Evolutionary conservation across 2,888 invertebrate species (phyloP).

Genomic region (Machimus atricapillus): DNA sequence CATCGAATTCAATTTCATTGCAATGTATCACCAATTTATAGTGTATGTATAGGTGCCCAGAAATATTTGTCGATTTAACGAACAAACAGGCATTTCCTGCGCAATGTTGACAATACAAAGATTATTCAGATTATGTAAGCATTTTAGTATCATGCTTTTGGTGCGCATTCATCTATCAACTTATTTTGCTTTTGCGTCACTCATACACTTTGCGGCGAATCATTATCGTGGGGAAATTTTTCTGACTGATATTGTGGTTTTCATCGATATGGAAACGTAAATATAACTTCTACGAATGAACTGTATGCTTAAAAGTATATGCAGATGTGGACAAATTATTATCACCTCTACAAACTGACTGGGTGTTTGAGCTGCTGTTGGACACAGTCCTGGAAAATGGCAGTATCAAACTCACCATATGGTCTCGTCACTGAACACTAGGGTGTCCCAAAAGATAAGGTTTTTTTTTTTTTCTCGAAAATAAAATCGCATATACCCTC

Average conservation of each 20-base stretch:
- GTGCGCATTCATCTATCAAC: not conserved
- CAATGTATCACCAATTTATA: not conserved
- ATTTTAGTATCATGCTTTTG: not conserved
- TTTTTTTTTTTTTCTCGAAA: too few species aligned
- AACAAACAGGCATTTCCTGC: not conserved
- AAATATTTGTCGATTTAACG: not conserved
- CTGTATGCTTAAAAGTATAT: not conserved
- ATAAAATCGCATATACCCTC: too few species aligned
- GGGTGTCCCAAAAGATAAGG: too few species aligned
- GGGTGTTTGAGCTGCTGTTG: too few species aligned
- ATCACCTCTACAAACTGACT: too few species aligned
- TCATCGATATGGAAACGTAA: not conserved
- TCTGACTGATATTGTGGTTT: not conserved
- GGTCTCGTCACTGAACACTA: too few species aligned
- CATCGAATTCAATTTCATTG: not conserved
- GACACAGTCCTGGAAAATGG: too few species aligned
- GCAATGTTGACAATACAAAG: not conserved
- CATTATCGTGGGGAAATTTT: not conserved
- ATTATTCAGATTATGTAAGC: slow-evolving; percentile 2
- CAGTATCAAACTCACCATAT: too few species aligned
- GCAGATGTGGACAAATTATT: too few species aligned
- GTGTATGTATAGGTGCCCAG: not conserved
- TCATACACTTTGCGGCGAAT: not conserved
- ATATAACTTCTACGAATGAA: not conserved
- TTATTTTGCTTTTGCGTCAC: not conserved